Evolutionary conservation across 2,797 vertebrate genomes (phyloP).

Genomic region (Rhadinocentrus ornatus): DNA sequence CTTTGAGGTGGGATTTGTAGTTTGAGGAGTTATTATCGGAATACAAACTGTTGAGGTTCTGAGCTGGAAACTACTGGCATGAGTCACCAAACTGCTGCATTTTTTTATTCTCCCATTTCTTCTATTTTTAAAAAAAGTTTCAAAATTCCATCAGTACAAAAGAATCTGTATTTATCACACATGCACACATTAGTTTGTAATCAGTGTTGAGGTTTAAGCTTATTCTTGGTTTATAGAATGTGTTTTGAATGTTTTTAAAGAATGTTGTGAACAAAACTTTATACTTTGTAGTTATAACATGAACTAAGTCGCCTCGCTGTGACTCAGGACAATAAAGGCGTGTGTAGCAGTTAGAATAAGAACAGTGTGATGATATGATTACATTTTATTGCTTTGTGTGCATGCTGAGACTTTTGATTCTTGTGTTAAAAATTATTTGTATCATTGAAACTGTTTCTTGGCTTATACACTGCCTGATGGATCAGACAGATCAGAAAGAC

Average conservation of each 20-base stretch:
- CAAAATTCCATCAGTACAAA: not conserved
- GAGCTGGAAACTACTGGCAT: not conserved
- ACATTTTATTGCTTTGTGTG: too few species aligned
- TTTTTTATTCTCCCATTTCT: not conserved
- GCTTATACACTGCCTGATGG: too few species aligned
- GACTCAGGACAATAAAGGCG: not conserved
- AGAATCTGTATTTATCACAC: not conserved
- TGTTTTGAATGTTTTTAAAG: not conserved
- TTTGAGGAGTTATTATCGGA: constrained; percentile 28
- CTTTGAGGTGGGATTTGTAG: constrained; percentile 40
- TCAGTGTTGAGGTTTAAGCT: not conserved
- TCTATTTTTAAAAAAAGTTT: not conserved
- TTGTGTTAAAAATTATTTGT: not conserved
- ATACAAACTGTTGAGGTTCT: constrained; percentile 26
- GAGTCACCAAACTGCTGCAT: constrained; percentile 20
- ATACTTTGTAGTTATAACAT: not conserved
- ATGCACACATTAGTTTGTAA: not conserved
- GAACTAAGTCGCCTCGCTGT: not conserved
- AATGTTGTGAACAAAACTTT: not conserved
- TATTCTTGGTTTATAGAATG: not conserved
- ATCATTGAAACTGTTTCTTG: not conserved
- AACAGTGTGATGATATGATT: not conserved
- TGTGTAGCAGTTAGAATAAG: not conserved
- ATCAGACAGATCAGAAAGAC: not conserved
- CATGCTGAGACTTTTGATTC: not conserved